Conservation (phyloP, 1,140 invertebrate species). For the Asbolus verrucosus region DNA sequence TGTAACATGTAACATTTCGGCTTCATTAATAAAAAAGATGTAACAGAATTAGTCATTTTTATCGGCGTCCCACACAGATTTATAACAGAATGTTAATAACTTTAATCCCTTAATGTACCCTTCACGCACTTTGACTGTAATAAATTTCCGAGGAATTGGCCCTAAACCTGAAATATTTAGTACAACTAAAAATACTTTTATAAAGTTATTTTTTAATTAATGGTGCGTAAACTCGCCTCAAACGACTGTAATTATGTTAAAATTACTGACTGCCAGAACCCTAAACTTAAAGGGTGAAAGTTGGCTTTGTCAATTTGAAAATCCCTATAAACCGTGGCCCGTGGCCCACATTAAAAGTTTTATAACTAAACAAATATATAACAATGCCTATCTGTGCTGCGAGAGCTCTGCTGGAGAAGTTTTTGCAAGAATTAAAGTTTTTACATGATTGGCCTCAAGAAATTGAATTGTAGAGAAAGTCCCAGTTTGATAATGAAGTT, state of each 20-base stretch:
- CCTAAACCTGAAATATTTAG: background rate
- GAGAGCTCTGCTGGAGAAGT: background rate
- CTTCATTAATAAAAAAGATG: slow-evolving; percentile 3
- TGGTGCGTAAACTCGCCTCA: slow-evolving; percentile 4
- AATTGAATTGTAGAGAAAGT: slow-evolving; percentile 5
- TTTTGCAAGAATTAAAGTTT: slow-evolving; percentile 28
- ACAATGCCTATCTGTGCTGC: background rate
- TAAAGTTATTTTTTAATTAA: slow-evolving; percentile 25
- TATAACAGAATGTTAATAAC: slow-evolving; percentile 23
- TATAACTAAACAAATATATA: slow-evolving; percentile 2
- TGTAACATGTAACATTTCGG: background rate
- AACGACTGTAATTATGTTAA: background rate
- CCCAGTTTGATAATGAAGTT: slow-evolving; percentile 16
- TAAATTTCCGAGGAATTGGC: slow-evolving; percentile 2
- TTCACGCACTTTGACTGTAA: slow-evolving; percentile 1
- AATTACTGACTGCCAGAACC: background rate
- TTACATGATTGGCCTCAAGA: slow-evolving; percentile 9
- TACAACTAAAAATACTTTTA: slow-evolving; percentile 15
- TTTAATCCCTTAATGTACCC: slow-evolving; percentile 26
- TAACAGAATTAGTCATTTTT: slow-evolving; percentile 29
- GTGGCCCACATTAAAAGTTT: background rate
- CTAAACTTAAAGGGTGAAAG: background rate
- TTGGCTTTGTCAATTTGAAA: background rate
- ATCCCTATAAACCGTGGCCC: background rate
- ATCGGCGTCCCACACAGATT: background rate